These are phyloP conservation scores for Megaceryle maxima DNA, from an alignment of 2,113 vertebrate genomes.

Conservation along the genomic window DNA sequence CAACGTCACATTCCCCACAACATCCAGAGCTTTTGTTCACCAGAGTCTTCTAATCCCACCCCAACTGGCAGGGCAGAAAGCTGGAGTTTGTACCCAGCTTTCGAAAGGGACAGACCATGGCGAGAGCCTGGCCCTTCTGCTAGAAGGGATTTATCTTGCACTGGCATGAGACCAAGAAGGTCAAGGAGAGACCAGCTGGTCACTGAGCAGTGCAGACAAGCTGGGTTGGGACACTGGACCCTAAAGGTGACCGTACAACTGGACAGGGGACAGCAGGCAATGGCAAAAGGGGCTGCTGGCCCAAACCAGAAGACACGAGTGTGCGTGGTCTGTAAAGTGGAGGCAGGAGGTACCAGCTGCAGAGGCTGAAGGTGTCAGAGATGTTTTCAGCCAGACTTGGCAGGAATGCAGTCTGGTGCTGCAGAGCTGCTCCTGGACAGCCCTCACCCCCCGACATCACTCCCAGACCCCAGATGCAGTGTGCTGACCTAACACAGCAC, in stretches of 20 bases:
- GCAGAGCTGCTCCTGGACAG: no score
- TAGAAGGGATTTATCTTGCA: slow-evolving; percentile 59
- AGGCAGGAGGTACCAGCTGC: neutral
- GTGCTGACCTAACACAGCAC: neutral
- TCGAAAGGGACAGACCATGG: slow-evolving; percentile 34
- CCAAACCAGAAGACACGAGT: rapidly evolving
- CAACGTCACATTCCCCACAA: rapidly evolving
- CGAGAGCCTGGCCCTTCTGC: slow-evolving; percentile 45
- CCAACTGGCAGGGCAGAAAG: neutral
- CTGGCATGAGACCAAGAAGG: slow-evolving; percentile 50
- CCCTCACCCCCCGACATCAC: neutral
- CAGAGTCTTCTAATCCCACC: neutral
- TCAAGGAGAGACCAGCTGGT: slow-evolving; percentile 50
- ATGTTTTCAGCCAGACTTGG: neutral
- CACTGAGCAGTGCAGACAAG: slow-evolving; percentile 60
- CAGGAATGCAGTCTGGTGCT: neutral
- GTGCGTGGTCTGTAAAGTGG: rapidly evolving
- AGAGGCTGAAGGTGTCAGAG: neutral
- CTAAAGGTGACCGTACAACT: rapidly evolving
- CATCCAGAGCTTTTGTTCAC: neutral
- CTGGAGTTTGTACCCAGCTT: slow-evolving; percentile 38
- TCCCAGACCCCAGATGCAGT: rapidly evolving
- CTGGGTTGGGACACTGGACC: neutral
- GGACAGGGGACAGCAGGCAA: neutral
- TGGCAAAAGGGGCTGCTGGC: neutral